Evolutionary conservation across 2,113 vertebrate genomes (phyloP).

Genomic region (Passer domesticus): DNA sequence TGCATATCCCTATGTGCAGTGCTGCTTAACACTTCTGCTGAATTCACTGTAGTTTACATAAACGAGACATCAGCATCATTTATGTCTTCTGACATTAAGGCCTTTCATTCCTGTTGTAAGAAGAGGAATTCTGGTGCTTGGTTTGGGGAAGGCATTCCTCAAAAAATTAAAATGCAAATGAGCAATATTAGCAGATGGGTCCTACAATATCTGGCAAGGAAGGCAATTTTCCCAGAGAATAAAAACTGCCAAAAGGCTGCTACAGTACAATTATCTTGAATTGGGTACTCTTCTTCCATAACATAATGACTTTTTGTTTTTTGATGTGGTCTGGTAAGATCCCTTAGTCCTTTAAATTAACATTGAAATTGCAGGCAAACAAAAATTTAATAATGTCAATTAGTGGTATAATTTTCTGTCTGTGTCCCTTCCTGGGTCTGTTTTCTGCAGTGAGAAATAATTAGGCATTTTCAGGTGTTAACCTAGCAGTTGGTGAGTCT

Average conservation of each 20-base stretch:
- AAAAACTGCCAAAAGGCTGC: background rate
- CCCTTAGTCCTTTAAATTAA: background rate
- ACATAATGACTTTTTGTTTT: background rate
- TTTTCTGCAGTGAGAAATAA: background rate
- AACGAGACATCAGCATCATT: background rate
- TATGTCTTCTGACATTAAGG: background rate
- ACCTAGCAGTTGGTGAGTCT: background rate
- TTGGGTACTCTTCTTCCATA: background rate
- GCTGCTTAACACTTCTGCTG: background rate
- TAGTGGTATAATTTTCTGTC: background rate
- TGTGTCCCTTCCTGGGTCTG: background rate
- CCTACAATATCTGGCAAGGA: background rate
- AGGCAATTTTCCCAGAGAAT: background rate
- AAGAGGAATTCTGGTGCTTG: background rate
- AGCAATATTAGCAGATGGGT: background rate
- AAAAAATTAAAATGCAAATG: conserved; percentile 11
- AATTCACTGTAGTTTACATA: background rate
- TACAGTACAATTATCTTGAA: background rate
- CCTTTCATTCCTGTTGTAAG: background rate
- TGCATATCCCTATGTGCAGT: background rate
- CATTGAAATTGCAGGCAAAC: background rate
- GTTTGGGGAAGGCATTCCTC: background rate
- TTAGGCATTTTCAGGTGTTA: background rate
- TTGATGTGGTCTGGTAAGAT: background rate
- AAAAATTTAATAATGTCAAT: background rate